Percentiles rank a stretch among this genome's conserved stretches.
phyloP scores from a whole-genome alignment of 2,113 vertebrate genomes.

The Oplegnathus fasciatus region DNA sequence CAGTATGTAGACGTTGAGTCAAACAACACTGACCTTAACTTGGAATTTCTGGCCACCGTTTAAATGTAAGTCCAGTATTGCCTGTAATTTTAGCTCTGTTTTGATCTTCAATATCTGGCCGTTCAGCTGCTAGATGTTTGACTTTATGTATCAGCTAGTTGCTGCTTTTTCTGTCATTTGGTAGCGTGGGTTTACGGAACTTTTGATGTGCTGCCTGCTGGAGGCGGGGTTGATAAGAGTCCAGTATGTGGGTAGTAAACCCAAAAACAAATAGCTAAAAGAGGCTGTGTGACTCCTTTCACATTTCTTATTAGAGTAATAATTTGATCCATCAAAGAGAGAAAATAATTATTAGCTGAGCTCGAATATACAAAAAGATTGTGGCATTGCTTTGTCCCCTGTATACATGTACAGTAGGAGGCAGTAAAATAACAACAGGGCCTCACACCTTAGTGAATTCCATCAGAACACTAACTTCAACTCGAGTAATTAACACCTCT shows the following conservation, averaged over 20 bases:
- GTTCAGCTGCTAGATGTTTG: neutral
- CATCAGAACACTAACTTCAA: neutral
- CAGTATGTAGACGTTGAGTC: no score
- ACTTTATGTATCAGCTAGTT: neutral
- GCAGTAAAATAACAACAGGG: neutral
- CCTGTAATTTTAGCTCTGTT: no score
- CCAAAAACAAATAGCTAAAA: neutral
- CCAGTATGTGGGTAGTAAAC: neutral
- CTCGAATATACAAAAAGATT: neutral
- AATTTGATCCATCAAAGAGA: neutral
- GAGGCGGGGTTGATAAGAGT: neutral
- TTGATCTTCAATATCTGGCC: neutral
- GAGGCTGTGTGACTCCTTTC: neutral
- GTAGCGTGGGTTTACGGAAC: no score
- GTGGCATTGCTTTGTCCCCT: neutral
- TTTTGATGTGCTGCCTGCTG: neutral
- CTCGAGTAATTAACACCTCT: conserved; percentile 8
- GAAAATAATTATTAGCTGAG: neutral
- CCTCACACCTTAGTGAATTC: neutral
- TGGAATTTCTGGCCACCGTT: neutral
- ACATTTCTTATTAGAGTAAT: neutral
- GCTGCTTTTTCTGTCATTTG: neutral
- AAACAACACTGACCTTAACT: no score
- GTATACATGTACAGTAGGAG: neutral
- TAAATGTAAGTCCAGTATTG: neutral